Evolutionary conservation across 2,797 vertebrate genomes (phyloP).

Genomic region (Coilia nasus): DNA sequence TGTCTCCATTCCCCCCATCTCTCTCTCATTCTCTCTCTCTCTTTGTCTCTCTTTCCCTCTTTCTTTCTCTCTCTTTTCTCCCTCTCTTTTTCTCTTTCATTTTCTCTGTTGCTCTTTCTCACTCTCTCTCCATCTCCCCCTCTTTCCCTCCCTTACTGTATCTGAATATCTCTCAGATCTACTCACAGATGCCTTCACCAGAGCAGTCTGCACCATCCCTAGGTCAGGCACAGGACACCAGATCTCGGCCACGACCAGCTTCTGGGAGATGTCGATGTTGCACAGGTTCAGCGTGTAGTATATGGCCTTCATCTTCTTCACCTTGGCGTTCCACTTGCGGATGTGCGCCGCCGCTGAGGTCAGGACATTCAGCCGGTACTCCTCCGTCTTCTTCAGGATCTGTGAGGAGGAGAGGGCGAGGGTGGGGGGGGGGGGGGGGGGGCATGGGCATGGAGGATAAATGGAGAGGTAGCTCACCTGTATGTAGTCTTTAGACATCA

Average conservation of each 20-base stretch:
- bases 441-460: no score
- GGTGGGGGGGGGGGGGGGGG: neutral
- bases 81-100: neutral
- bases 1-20: neutral
- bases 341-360: constrained; percentile 50
- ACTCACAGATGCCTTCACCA: constrained; percentile 55
- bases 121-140: neutral
- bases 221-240: constrained; percentile 62
- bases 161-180: neutral
- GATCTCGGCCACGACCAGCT: constrained; percentile 61
- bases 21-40: constrained; percentile 37
- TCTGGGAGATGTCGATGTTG: constrained; percentile 63
- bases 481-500: no score
- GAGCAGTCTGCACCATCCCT: constrained; percentile 44
- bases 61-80: constrained; percentile 47
- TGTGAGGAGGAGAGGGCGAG: constrained; percentile 21
- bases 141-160: neutral
- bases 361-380: constrained; percentile 50
- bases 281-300: constrained; percentile 66
- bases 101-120: neutral
- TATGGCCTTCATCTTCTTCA: constrained; percentile 64
- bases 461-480: neutral
- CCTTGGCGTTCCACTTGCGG: constrained; percentile 53
- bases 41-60: constrained; percentile 32
- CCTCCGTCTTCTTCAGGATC: constrained; percentile 60